A percentile compares a stretch with the other conserved stretches of the same genome.
Evolutionary conservation across 2,888 invertebrate genomes (phyloP).

Genomic region (Megalurothrips usitatus): DNA sequence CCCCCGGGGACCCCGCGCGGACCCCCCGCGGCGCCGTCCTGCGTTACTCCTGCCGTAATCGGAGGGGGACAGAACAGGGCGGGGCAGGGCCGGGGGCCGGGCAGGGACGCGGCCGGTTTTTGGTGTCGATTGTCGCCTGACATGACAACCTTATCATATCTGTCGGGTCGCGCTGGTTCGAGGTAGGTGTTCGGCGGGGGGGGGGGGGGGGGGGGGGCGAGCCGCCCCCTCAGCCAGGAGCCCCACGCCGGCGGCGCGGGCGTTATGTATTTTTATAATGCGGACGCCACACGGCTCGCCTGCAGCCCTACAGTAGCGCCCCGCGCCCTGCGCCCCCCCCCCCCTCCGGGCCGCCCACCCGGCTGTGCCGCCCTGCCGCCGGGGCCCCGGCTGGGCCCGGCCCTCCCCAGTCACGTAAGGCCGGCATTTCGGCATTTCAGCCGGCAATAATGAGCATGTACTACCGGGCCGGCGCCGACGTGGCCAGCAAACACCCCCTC

Average conservation of each 20-base stretch:
- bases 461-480: background rate
- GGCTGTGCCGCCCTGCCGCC: background rate
- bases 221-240: background rate
- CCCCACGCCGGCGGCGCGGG: background rate
- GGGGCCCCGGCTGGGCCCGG: background rate
- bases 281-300: background rate
- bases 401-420: constrained; percentile 2
- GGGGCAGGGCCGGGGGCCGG: background rate
- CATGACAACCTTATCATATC: constrained; percentile 20
- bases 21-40: too few relatives aligned
- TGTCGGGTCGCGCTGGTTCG: background rate
- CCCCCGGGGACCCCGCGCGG: too few relatives aligned
- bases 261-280: constrained; percentile 25
- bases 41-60: too few relatives aligned
- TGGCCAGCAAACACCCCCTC: background rate
- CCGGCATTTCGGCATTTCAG: constrained; percentile 14
- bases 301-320: too few relatives aligned
- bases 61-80: too few relatives aligned
- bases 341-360: background rate
- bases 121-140: constrained; percentile 18
- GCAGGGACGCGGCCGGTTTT: background rate
- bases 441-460: constrained; percentile 21
- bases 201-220: background rate
- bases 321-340: background rate
- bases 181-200: background rate